Evolutionary conservation across 1,140 invertebrate species (phyloP).

Genomic region (Lethrus apterus): DNA sequence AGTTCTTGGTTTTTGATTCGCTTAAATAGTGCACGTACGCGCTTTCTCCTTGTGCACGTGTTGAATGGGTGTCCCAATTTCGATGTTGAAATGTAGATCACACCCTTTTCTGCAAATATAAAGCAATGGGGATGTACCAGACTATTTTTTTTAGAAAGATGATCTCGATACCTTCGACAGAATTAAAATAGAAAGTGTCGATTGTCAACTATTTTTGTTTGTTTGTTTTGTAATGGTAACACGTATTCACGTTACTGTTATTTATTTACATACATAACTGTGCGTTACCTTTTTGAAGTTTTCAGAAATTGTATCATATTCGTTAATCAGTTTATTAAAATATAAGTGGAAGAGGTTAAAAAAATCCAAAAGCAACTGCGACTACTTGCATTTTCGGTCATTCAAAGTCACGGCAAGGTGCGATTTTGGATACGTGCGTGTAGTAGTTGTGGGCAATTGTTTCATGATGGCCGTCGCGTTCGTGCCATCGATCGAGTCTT

Average conservation of each 20-base stretch:
- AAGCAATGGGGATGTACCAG: background rate
- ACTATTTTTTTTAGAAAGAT: conserved; percentile 2
- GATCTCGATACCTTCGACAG: too few relatives aligned
- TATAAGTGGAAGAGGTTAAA: too few relatives aligned
- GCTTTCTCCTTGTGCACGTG: conserved; percentile 15
- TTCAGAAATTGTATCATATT: too few relatives aligned
- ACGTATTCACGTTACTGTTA: too few relatives aligned
- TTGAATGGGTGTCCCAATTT: conserved; percentile 12
- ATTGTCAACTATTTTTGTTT: too few relatives aligned
- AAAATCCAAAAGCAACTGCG: too few relatives aligned
- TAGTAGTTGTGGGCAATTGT: conserved; percentile 5
- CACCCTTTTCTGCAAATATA: conserved; percentile 3
- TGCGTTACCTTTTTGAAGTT: too few relatives aligned
- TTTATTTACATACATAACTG: too few relatives aligned
- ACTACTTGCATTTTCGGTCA: background rate
- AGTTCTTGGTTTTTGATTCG: background rate
- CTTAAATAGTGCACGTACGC: background rate
- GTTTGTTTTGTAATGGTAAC: too few relatives aligned
- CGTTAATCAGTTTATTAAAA: too few relatives aligned
- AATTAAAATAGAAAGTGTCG: too few relatives aligned
- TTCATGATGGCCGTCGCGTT: conserved; percentile 13
- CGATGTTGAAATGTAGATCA: conserved; percentile 6
- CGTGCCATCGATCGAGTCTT: conserved; percentile 16
- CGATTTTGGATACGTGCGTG: background rate
- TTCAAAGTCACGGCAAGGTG: background rate